phyloP scores from a whole-genome alignment of 2,797 vertebrate genomes.

The Diplodus puntazzo region DNA sequence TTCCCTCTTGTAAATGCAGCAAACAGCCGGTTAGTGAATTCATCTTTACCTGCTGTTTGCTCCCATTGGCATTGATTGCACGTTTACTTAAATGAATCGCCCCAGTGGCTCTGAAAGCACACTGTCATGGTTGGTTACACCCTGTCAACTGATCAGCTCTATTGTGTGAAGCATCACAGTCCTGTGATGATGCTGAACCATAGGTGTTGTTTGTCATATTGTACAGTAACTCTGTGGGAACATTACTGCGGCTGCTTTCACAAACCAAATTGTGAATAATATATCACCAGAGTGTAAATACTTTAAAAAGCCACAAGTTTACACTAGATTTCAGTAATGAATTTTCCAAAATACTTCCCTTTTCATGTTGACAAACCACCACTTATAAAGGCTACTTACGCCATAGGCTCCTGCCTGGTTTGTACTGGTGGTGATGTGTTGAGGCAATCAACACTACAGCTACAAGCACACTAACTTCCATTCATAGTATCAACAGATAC shows the following conservation, averaged over 20 bases:
- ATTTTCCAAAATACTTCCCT: background rate
- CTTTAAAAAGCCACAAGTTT: background rate
- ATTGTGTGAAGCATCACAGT: constrained; percentile 61
- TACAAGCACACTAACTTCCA: too few species aligned
- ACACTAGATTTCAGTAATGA: background rate
- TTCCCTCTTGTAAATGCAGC: constrained; percentile 17
- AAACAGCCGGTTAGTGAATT: constrained; percentile 42
- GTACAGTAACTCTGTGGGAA: constrained; percentile 28
- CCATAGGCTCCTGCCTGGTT: background rate
- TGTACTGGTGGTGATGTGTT: too few species aligned
- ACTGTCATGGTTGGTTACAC: constrained; percentile 73
- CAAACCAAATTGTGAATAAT: constrained; percentile 23
- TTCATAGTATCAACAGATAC: too few species aligned
- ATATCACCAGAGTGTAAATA: constrained; percentile 3
- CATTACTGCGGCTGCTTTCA: background rate
- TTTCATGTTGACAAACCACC: background rate
- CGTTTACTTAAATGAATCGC: constrained; percentile 76
- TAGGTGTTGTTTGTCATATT: constrained; percentile 38
- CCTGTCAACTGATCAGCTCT: constrained; percentile 68
- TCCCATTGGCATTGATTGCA: constrained; percentile 72
- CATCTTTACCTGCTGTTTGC: constrained; percentile 57
- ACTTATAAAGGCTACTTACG: background rate
- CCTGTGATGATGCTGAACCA: constrained; percentile 31
- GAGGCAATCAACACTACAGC: too few species aligned
- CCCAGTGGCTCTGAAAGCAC: constrained; percentile 72